Evolutionary conservation across 2,888 invertebrate species (phyloP), one percentile per base, ranked within the genome.

Genomic region (Xanthorhoe spadicearia): DNA sequence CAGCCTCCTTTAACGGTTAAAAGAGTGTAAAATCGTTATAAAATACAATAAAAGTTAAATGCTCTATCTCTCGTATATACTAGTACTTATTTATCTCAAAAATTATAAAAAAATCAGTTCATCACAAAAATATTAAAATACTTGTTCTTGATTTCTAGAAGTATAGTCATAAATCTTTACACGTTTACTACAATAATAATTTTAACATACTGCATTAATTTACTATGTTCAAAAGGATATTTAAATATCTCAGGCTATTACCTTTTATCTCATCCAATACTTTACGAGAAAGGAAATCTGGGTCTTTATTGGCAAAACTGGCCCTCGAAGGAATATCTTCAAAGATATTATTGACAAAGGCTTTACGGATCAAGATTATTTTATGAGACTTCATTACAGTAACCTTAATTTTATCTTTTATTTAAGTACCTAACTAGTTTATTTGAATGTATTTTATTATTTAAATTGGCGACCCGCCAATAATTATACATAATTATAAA

Each of bases 221-320:
- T 60, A 28, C 51, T 46, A 55, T 51, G 60, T 19, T 50, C 52
- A 59, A 66, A 62, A 65, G 66, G 32, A 32, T 32, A 66, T 71
- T 66, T 66, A 73, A 71, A 73, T 73, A 66, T 68, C 62, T 54
- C 63, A 65, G 60, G 62, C 58, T 58, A 65, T 68, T 71, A 69
- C 69, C 69, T 71, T 73, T 71, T 73, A 71, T 73, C 68, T 68
- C 55, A 66, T 58, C 54, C 58, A 71, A 71, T 71, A 69, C 64
- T 71, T 73, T 73, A 64, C 65, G 28, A 48, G 50, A 64, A 60
- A 57, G 62, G 55, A 60, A 68, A 68, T 69, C 68, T 61, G 58
- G 61, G 51, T 57, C 64, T 57, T 66, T 66, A 61, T 56, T 50
- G 60, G 51, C 60, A 46, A 70, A 66, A 66, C 69, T 56, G 64